These are phyloP conservation scores for Bilobella aurantiaca DNA, from an alignment of 1,140 invertebrate species.

Conservation along the genomic window DNA sequence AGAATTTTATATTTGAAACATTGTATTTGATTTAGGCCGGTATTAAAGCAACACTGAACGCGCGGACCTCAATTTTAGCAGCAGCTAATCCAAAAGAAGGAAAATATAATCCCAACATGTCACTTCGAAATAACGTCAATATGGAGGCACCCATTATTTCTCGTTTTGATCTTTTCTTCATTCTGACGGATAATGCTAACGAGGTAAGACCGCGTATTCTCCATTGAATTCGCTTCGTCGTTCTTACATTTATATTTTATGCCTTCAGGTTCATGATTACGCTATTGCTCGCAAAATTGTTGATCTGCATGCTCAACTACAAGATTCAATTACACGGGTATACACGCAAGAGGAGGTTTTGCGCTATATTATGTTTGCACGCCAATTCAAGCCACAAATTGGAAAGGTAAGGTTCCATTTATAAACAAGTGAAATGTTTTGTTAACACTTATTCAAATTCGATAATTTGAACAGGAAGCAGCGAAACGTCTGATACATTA, in stretches of 20 bases:
- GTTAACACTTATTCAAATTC: not conserved
- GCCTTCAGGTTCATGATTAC: conserved; percentile 64
- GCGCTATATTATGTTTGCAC: conserved; percentile 90
- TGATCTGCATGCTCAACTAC: conserved; percentile 72
- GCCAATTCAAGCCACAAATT: conserved; percentile 90
- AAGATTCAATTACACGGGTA: conserved; percentile 60
- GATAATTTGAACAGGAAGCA: conserved; percentile 56
- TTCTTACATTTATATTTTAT: conserved; percentile 7
- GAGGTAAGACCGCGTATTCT: conserved; percentile 50
- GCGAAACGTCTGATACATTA: conserved; percentile 73
- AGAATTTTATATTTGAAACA: not conserved
- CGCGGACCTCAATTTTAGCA: conserved; percentile 92
- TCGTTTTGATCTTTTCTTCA: conserved; percentile 97
- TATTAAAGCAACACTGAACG: conserved; percentile 93
- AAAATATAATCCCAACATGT: conserved; percentile 87
- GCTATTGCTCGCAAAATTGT: conserved; percentile 93
- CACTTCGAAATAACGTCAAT: conserved; percentile 87
- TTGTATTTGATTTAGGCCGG: conserved; percentile 58
- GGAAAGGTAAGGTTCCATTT: conserved; percentile 44
- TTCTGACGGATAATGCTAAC: conserved; percentile 90
- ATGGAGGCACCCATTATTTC: conserved; percentile 98
- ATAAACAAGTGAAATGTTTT: not conserved
- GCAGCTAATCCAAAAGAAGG: conserved; percentile 96
- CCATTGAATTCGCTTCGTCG: too few species aligned
- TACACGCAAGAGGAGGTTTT: conserved; percentile 80